These are phyloP conservation scores for Drosophila mayri DNA, from an alignment of 1,140 invertebrate genomes.

Conservation along the genomic window DNA sequence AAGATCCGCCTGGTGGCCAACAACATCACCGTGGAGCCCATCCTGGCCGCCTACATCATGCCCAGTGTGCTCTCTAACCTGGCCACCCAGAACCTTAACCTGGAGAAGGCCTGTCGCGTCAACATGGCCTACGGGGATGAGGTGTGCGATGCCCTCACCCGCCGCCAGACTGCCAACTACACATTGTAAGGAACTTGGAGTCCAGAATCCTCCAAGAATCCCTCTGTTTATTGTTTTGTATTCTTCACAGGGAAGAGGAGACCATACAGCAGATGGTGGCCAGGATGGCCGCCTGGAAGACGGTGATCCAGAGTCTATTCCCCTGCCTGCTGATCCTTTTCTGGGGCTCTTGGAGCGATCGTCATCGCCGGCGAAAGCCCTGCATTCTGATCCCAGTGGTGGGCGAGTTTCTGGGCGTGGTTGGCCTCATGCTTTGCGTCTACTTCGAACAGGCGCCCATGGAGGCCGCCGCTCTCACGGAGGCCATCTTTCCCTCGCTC, in stretches of 20 bases:
- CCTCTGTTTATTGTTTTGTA: background rate
- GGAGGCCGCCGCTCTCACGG: constrained; percentile 90
- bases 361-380: constrained; percentile 90
- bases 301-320: constrained; percentile 90
- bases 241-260: constrained; percentile 87
- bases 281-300: constrained; percentile 92
- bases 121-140: constrained; percentile 90
- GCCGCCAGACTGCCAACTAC: constrained; percentile 89
- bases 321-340: constrained; percentile 92
- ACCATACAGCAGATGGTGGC: constrained; percentile 91
- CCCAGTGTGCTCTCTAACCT: constrained; percentile 91
- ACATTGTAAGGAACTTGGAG: constrained; percentile 84
- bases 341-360: constrained; percentile 92
- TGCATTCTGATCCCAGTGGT: constrained; percentile 93
- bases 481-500: constrained; percentile 91
- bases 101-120: constrained; percentile 93
- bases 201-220: too few species aligned
- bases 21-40: constrained; percentile 92
- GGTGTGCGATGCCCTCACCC: constrained; percentile 90
- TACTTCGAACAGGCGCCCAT: constrained; percentile 92
- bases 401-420: constrained; percentile 91
- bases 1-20: constrained; percentile 86
- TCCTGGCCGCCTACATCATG: constrained; percentile 92
- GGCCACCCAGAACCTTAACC: constrained; percentile 92
- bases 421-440: constrained; percentile 92